Conservation (phyloP, 2,797 vertebrate genomes). For the Scomberomorus guttatus region DNA sequence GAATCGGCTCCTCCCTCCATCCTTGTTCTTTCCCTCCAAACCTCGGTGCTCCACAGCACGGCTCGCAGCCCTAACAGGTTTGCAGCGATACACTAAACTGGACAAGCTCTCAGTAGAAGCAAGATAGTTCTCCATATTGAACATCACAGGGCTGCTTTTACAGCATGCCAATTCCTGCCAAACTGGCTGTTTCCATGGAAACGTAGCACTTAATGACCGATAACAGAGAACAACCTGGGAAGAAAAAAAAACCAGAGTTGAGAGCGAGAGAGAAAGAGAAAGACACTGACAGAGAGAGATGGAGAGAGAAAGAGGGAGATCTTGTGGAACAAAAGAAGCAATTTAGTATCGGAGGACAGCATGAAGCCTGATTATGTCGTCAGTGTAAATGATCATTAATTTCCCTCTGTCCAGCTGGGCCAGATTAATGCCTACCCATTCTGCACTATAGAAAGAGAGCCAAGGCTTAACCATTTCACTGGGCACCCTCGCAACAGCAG, state of each 20-base stretch:
- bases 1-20: slow-evolving; percentile 6
- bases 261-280: slow-evolving; percentile 53
- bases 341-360: slow-evolving; percentile 86
- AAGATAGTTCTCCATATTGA: slow-evolving; percentile 71
- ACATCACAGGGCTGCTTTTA: slow-evolving; percentile 75
- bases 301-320: slow-evolving; percentile 76
- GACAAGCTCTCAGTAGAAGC: slow-evolving; percentile 65
- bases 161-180: slow-evolving; percentile 78
- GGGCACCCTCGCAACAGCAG: slow-evolving; percentile 46
- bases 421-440: slow-evolving; percentile 83
- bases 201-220: slow-evolving; percentile 84
- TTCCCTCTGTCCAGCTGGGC: slow-evolving; percentile 84
- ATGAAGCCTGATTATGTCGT: slow-evolving; percentile 87
- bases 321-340: slow-evolving; percentile 85
- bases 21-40: neutral
- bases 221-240: slow-evolving; percentile 80
- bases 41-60: neutral
- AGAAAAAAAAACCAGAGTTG: slow-evolving; percentile 41
- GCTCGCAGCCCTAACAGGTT: slow-evolving; percentile 40
- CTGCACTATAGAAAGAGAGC: slow-evolving; percentile 55
- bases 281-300: slow-evolving; percentile 72
- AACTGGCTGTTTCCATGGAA: slow-evolving; percentile 86
- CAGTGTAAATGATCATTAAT: slow-evolving; percentile 89
- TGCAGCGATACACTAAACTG: slow-evolving; percentile 56
- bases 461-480: slow-evolving; percentile 63